These are phyloP conservation scores for Drosophila neonasuta DNA, from an alignment of 2,888 invertebrate genomes.

Conservation along the genomic window DNA sequence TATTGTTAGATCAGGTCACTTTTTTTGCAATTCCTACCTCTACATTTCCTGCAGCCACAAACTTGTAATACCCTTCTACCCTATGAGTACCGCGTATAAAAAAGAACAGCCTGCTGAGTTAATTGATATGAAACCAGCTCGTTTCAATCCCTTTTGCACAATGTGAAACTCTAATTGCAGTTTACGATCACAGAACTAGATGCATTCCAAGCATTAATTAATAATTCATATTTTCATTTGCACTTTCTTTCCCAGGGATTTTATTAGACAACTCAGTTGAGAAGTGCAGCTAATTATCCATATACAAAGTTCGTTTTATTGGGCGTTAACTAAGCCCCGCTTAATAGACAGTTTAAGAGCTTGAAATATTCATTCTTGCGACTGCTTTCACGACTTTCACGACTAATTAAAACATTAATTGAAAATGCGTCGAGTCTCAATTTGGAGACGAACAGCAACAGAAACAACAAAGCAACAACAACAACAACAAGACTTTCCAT, in stretches of 20 bases:
- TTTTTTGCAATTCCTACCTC: no score
- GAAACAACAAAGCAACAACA: slow-evolving; percentile 21
- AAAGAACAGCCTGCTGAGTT: neutral
- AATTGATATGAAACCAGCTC: neutral
- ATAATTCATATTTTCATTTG: slow-evolving; percentile 12
- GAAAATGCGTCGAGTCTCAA: slow-evolving; percentile 32
- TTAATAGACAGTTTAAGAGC: slow-evolving; percentile 8
- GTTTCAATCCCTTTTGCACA: neutral
- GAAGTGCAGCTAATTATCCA: slow-evolving; percentile 9
- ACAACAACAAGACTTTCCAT: slow-evolving; percentile 32
- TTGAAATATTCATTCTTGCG: slow-evolving; percentile 4
- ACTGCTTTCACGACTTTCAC: slow-evolving; percentile 26
- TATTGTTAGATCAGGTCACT: no score
- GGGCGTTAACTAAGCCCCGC: slow-evolving; percentile 5
- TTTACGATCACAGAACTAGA: neutral
- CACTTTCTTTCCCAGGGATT: neutral
- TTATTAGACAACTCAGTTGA: neutral
- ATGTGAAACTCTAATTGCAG: neutral
- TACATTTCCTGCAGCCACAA: no score
- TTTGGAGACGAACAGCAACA: neutral
- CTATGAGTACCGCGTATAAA: no score
- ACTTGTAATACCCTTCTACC: no score
- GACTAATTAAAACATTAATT: slow-evolving; percentile 61
- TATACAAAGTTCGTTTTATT: slow-evolving; percentile 21
- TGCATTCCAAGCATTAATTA: slow-evolving; percentile 3